Conservation (phyloP, 1,140 invertebrate species). For the Dufourea novaeangliae region DNA sequence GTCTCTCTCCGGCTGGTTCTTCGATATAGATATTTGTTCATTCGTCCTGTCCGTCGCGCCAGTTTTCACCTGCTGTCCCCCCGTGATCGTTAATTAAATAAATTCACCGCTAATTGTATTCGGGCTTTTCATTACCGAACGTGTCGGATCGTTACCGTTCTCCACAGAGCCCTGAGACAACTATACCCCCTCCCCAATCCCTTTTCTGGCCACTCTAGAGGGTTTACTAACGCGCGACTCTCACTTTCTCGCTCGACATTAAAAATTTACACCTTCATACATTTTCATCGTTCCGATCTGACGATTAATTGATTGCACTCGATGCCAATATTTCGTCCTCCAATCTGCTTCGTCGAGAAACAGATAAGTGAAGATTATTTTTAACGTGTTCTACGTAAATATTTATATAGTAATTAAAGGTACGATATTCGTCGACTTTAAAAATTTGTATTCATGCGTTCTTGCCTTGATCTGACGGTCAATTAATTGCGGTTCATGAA, state of each 20-base stretch:
- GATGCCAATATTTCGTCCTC: slow-evolving; percentile 20
- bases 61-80: slow-evolving; percentile 22
- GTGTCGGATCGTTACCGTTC: slow-evolving; percentile 32
- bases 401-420: background rate
- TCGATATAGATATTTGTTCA: slow-evolving; percentile 41
- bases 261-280: slow-evolving; percentile 27
- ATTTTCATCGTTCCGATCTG: background rate
- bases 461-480: background rate
- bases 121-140: slow-evolving; percentile 39
- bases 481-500: background rate
- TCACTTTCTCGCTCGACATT: slow-evolving; percentile 3
- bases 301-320: slow-evolving; percentile 39
- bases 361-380: background rate
- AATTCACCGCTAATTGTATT: slow-evolving; percentile 63
- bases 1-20: slow-evolving; percentile 52
- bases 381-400: background rate
- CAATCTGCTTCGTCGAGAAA: background rate
- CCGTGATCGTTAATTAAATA: slow-evolving; percentile 59
- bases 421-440: background rate
- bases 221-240: slow-evolving; percentile 3
- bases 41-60: slow-evolving; percentile 21
- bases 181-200: background rate
- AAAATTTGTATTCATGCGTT: background rate
- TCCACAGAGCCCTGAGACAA: background rate
- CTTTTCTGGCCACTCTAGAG: too few relatives aligned